Evolutionary conservation across 2,113 vertebrate genomes (phyloP).

Genomic region (Leucopsar rothschildi): DNA sequence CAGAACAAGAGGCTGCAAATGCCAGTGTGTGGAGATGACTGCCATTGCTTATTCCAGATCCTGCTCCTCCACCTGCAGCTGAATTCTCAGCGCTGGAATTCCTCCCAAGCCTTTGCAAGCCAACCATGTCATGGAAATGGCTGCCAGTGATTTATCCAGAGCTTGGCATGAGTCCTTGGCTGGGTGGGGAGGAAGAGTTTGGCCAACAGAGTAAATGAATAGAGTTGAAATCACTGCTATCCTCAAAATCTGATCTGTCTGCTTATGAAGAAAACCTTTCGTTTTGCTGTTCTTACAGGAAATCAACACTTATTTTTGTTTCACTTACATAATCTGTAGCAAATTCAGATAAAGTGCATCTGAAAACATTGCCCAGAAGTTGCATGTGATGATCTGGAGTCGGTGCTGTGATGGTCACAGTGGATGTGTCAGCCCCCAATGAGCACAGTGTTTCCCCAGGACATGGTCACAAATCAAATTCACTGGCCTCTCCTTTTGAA

Average conservation of each 20-base stretch:
- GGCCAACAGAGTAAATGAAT: slow-evolving; percentile 4
- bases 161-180: slow-evolving; percentile 33
- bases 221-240: slow-evolving; percentile 39
- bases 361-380: slow-evolving; percentile 1
- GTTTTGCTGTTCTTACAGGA: neutral
- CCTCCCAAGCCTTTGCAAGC: slow-evolving; percentile 5
- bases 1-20: neutral
- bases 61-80: slow-evolving; percentile 48
- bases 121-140: slow-evolving; percentile 50
- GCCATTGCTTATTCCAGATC: neutral
- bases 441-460: neutral
- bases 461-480: neutral
- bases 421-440: neutral
- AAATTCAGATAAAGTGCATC: neutral
- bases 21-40: neutral
- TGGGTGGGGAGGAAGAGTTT: neutral
- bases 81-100: slow-evolving; percentile 41
- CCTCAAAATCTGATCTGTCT: slow-evolving; percentile 13
- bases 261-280: neutral
- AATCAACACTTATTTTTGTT: neutral
- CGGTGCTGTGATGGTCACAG: neutral
- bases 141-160: slow-evolving; percentile 33
- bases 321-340: neutral
- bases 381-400: neutral
- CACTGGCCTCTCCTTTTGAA: neutral